Evolutionary conservation across 2,113 vertebrate genomes (phyloP).

Genomic region (Phrynosoma blainvillii): DNA sequence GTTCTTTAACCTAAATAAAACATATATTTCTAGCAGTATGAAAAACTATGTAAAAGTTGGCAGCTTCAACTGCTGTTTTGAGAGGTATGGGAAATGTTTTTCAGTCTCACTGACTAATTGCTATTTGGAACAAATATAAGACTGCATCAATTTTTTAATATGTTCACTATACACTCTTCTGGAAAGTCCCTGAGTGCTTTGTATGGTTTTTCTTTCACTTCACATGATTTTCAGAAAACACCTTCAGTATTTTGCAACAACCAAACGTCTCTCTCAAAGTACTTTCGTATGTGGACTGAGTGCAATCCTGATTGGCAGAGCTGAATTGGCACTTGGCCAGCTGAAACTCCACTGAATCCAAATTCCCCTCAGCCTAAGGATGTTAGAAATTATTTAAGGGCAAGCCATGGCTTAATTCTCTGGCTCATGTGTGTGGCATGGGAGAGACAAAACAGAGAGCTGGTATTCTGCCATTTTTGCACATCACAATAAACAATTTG

Average conservation of each 20-base stretch:
- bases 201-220: conserved; percentile 31
- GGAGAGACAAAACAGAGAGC: no score
- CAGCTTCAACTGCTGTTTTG: conserved; percentile 57
- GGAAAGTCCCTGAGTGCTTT: conserved; percentile 47
- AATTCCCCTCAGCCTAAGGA: no score
- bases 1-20: background rate
- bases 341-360: no score
- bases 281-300: no score
- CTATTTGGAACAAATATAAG: conserved; percentile 57
- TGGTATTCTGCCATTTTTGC: no score
- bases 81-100: conserved; percentile 41
- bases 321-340: no score
- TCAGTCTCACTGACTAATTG: conserved; percentile 51
- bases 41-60: conserved; percentile 50
- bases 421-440: no score
- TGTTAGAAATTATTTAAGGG: no score
- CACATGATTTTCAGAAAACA: conserved; percentile 31
- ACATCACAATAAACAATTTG: no score
- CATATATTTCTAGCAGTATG: background rate
- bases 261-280: no score
- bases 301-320: no score
- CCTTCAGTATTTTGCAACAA: conserved; percentile 40
- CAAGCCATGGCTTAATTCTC: no score
- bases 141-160: conserved; percentile 57
- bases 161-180: conserved; percentile 36